phyloP scores from a whole-genome alignment of 1,140 invertebrate species.

The Drosophila kikkawai region DNA sequence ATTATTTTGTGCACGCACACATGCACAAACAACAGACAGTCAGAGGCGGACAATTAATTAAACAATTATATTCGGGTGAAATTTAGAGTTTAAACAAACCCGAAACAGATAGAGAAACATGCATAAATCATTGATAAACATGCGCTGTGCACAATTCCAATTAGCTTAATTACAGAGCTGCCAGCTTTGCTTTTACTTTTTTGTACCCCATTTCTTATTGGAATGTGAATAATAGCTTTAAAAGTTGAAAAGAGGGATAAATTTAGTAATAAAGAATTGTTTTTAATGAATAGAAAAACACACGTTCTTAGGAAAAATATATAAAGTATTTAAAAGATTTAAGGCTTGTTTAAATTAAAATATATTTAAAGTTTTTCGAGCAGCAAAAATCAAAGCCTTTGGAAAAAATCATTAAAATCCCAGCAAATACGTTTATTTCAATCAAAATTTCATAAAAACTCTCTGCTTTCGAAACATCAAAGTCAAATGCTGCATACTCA shows the following conservation, averaged over 20 bases:
- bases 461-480: slow-evolving; percentile 67
- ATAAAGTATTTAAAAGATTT: not conserved
- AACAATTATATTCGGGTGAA: slow-evolving; percentile 64
- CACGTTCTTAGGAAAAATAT: not conserved
- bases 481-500: slow-evolving; percentile 30
- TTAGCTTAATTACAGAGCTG: slow-evolving; percentile 41
- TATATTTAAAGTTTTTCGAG: not conserved
- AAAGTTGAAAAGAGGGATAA: too few species aligned
- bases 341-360: not conserved
- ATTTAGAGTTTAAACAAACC: slow-evolving; percentile 27
- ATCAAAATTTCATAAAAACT: slow-evolving; percentile 68
- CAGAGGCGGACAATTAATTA: slow-evolving; percentile 54
- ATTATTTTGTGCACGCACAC: slow-evolving; percentile 48
- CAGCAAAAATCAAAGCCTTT: not conserved
- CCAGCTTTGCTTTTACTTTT: slow-evolving; percentile 7
- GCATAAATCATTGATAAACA: slow-evolving; percentile 54
- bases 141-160: slow-evolving; percentile 36
- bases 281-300: not conserved
- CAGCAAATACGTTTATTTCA: slow-evolving; percentile 49
- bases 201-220: slow-evolving; percentile 3
- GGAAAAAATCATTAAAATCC: slow-evolving; percentile 14
- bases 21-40: slow-evolving; percentile 13
- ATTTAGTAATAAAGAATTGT: not conserved
- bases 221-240: slow-evolving; percentile 7
- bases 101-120: slow-evolving; percentile 22